phyloP scores from a whole-genome alignment of 2,113 vertebrate species.

The Apteryx owenii region DNA sequence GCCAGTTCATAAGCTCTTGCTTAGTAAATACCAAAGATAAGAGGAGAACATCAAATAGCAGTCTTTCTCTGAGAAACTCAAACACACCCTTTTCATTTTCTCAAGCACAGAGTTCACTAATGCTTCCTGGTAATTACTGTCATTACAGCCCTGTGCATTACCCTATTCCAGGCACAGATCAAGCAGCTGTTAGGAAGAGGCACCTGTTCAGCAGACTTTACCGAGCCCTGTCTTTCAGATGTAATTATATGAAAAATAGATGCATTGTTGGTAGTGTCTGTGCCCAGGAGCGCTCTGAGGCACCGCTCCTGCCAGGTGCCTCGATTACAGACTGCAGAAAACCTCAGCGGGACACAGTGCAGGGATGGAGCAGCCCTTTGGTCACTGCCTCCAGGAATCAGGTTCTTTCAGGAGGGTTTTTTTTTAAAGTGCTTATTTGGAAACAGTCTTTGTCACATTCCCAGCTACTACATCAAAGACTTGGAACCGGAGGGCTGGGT shows the following conservation, averaged over 20 bases:
- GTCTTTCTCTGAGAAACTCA: slow-evolving; percentile 5
- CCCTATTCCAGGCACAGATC: accelerated
- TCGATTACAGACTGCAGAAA: background rate
- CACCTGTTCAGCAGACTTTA: too few species aligned
- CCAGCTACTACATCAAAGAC: background rate
- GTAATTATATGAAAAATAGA: accelerated
- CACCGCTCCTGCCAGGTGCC: background rate
- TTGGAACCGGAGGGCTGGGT: background rate
- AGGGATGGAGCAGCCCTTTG: background rate
- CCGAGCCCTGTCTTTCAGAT: background rate
- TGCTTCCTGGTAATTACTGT: slow-evolving; percentile 8
- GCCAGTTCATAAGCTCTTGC: background rate
- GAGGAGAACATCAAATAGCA: slow-evolving; percentile 34
- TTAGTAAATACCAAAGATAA: background rate
- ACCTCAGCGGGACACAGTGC: accelerated
- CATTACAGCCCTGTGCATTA: accelerated
- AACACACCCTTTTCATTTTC: background rate
- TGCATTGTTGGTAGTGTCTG: background rate
- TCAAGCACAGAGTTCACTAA: background rate
- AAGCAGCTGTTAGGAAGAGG: background rate
- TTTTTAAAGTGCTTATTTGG: background rate
- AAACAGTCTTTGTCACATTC: background rate
- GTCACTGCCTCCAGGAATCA: background rate
- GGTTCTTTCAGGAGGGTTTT: background rate
- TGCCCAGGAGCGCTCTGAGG: background rate